Conservation (phyloP, 2,888 invertebrate species). For the Stenodera caucasica region DNA sequence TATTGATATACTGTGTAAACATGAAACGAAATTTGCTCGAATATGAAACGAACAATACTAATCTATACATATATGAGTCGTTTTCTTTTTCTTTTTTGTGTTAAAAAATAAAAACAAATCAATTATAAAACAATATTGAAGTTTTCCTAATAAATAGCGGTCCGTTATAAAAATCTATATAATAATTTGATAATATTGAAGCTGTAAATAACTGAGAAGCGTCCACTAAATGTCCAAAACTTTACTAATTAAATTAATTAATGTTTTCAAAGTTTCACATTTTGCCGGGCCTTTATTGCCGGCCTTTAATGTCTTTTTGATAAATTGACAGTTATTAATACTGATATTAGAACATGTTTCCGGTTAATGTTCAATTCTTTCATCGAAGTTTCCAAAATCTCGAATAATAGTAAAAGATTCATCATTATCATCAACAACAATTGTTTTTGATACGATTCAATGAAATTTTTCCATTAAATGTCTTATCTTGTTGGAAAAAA, state of each 20-base stretch:
- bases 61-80: not conserved
- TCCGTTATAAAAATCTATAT: not conserved
- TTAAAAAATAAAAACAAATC: not conserved
- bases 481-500: not conserved
- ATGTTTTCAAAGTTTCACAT: conserved; percentile 52
- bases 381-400: not conserved
- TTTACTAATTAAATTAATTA: conserved; percentile 58
- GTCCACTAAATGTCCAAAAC: conserved; percentile 55
- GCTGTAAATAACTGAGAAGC: conserved; percentile 53
- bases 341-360: conserved; percentile 39
- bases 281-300: conserved; percentile 42
- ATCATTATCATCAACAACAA: no score
- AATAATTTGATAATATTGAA: conserved; percentile 43
- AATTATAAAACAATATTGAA: conserved; percentile 3
- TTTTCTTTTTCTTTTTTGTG: not conserved
- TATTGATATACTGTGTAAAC: conserved; percentile 59
- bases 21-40: conserved; percentile 27
- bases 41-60: not conserved
- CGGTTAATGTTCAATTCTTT: not conserved
- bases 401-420: not conserved
- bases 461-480: not conserved
- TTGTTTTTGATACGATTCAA: no score
- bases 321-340: conserved; percentile 52
- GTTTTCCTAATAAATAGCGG: not conserved
- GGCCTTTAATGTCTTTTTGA: conserved; percentile 49